Conservation (phyloP, 1,140 invertebrate genomes). For the Drosophila auraria region DNA sequence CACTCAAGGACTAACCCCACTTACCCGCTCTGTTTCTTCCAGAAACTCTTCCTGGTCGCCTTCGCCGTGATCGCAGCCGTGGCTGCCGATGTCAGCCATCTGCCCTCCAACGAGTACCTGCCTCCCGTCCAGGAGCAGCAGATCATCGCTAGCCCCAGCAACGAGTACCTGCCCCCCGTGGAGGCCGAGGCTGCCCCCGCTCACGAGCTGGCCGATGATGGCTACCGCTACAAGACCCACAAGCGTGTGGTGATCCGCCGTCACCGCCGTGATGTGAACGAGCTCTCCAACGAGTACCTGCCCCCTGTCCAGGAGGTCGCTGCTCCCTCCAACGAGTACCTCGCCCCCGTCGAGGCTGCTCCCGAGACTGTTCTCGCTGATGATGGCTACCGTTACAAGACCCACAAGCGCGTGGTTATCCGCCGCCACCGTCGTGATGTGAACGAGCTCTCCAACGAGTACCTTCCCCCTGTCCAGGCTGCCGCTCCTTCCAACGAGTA, state of each 20-base stretch:
- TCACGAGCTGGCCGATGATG: constrained; percentile 63
- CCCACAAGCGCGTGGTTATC: constrained; percentile 58
- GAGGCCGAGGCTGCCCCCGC: constrained; percentile 35
- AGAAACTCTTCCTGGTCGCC: constrained; percentile 82
- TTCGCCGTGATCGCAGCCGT: constrained; percentile 77
- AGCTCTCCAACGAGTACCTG: constrained; percentile 61
- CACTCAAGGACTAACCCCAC: constrained; percentile 45
- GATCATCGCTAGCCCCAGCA: constrained; percentile 53
- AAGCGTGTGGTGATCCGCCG: constrained; percentile 48
- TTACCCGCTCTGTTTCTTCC: constrained; percentile 27
- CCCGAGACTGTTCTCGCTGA: constrained; percentile 24
- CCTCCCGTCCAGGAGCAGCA: constrained; percentile 59
- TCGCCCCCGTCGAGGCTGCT: constrained; percentile 31
- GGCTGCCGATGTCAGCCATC: constrained; percentile 81
- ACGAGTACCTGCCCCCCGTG: constrained; percentile 63
- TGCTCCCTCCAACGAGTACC: no score
- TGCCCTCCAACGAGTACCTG: constrained; percentile 77
- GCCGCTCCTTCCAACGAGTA: constrained; percentile 9
- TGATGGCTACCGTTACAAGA: no score
- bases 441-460: constrained; percentile 22
- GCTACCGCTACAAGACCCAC: constrained; percentile 75
- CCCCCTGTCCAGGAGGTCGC: constrained; percentile 36
- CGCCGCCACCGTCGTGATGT: constrained; percentile 36
- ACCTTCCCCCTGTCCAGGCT: constrained; percentile 49
- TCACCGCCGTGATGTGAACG: constrained; percentile 51